phyloP scores from a whole-genome alignment of 2,113 vertebrate genomes.

The Colius striatus region DNA sequence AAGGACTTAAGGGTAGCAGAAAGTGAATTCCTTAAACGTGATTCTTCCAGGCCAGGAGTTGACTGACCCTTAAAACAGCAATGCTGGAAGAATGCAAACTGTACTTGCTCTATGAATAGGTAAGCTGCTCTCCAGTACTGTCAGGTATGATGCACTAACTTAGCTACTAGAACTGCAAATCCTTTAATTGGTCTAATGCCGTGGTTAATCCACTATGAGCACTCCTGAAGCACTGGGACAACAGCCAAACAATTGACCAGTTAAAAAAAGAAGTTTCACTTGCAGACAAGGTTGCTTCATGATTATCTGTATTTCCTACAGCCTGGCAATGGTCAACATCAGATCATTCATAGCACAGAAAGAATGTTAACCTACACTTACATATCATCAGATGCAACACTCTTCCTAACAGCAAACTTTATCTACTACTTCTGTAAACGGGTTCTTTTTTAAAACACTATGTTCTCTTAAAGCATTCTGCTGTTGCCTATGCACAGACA shows the following conservation, averaged over 20 bases:
- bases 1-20: not conserved
- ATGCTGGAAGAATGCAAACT: not conserved
- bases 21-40: not conserved
- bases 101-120: not conserved
- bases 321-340: not conserved
- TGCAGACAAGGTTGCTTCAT: not conserved
- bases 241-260: not conserved
- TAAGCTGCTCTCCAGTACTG: not conserved
- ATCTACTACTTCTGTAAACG: not conserved
- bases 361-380: not conserved
- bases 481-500: not conserved
- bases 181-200: conserved; percentile 43
- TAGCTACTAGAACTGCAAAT: not conserved
- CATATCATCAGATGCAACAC: not conserved
- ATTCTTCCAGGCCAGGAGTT: not conserved
- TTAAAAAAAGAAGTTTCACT: not conserved
- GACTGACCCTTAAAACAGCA: not conserved
- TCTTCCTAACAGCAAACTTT: not conserved
- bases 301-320: not conserved
- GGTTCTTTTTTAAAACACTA: not conserved
- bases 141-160: not conserved
- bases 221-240: not conserved
- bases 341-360: not conserved
- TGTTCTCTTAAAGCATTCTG: not conserved
- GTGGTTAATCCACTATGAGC: conserved; percentile 18